A percentile compares a stretch with the other conserved stretches of the same genome.
Conservation (phyloP, 2,888 invertebrate genomes). For the Nomada ruficornis region DNA sequence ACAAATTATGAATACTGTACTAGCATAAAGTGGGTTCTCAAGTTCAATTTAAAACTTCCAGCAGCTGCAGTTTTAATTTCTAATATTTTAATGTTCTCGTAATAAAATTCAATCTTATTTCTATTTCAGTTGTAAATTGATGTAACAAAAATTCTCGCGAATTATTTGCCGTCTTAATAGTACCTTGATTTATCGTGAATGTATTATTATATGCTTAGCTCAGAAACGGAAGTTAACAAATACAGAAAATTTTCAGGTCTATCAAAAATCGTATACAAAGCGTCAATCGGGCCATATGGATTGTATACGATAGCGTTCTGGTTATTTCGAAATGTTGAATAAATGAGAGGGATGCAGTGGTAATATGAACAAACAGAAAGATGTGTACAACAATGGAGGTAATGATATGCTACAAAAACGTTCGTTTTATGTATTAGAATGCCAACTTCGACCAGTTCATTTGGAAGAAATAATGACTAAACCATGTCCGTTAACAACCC, state of each 20-base stretch:
- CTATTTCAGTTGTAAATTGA: slow-evolving; percentile 55
- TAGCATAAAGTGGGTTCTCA: slow-evolving; percentile 48
- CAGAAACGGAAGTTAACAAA: slow-evolving; percentile 30
- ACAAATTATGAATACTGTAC: slow-evolving; percentile 62
- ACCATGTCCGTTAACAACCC: slow-evolving; percentile 65
- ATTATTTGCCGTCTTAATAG: slow-evolving; percentile 45
- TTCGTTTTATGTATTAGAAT: slow-evolving; percentile 57
- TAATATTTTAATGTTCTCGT: slow-evolving; percentile 25
- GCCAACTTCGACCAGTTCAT: slow-evolving; percentile 61
- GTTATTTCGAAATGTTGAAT: slow-evolving; percentile 51
- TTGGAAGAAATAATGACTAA: slow-evolving; percentile 69
- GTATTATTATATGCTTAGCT: slow-evolving; percentile 35
- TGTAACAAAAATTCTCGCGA: slow-evolving; percentile 47
- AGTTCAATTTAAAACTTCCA: slow-evolving; percentile 43
- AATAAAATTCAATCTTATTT: slow-evolving; percentile 53
- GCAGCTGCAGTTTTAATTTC: slow-evolving; percentile 30
- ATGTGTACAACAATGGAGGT: slow-evolving; percentile 44
- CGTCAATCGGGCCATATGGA: slow-evolving; percentile 55
- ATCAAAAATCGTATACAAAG: slow-evolving; percentile 60
- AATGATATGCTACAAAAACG: slow-evolving; percentile 60
- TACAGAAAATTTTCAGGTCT: slow-evolving; percentile 48
- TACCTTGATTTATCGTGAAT: slow-evolving; percentile 44
- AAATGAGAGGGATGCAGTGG: slow-evolving; percentile 45
- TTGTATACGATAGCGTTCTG: slow-evolving; percentile 43
- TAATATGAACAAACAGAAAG: slow-evolving; percentile 49